Evolutionary conservation across 2,113 vertebrate species (phyloP).

Genomic region (Cisticola juncidis): DNA sequence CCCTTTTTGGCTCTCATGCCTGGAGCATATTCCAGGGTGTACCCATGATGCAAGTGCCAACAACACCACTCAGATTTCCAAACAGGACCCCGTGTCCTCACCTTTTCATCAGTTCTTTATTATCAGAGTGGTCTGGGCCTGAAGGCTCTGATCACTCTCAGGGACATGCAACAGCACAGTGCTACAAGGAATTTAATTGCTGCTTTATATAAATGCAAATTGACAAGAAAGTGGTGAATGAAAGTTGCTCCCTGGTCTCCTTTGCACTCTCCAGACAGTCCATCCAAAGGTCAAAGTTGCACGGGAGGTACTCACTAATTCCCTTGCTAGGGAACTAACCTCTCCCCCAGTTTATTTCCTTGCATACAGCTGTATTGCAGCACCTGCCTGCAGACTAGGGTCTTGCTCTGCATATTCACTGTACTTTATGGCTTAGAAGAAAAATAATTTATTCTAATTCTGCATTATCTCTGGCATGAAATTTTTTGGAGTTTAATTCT

Average conservation of each 20-base stretch:
- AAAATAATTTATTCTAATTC: neutral
- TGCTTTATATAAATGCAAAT: neutral
- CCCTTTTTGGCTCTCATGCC: neutral
- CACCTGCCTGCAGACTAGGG: neutral
- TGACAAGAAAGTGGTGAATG: neutral
- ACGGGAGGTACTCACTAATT: neutral
- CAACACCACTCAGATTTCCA: neutral
- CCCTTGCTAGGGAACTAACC: neutral
- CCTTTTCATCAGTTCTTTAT: neutral
- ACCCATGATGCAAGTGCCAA: neutral
- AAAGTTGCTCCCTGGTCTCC: neutral
- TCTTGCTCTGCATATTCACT: neutral
- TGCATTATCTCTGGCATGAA: neutral
- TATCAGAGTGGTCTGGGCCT: neutral
- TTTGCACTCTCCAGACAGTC: neutral
- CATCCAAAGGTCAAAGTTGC: neutral
- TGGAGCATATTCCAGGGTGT: neutral
- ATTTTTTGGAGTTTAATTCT: neutral
- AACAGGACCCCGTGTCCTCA: accelerated
- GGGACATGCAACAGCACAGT: neutral
- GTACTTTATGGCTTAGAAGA: neutral
- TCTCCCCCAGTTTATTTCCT: neutral
- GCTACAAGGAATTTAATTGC: neutral
- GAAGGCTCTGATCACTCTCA: neutral
- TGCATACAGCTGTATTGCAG: neutral